Conservation (phyloP, 1,140 invertebrate species). For the Drosophila guanche region DNA sequence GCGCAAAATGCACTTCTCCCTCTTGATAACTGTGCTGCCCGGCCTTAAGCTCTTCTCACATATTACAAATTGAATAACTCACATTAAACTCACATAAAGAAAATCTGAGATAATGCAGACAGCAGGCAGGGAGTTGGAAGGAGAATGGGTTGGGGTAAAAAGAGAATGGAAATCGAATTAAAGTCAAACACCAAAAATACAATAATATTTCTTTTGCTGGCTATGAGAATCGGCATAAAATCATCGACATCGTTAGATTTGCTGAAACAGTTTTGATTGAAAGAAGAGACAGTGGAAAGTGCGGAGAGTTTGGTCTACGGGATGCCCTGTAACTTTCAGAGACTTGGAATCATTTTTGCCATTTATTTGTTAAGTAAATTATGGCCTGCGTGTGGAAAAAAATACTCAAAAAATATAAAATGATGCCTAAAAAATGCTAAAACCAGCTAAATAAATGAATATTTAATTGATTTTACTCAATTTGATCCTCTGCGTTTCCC, state of each 20-base stretch:
- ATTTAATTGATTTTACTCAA: too few species aligned
- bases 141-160: background rate
- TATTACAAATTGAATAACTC: too few species aligned
- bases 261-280: conserved; percentile 17
- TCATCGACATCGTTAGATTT: conserved; percentile 42
- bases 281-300: background rate
- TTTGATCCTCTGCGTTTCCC: too few species aligned
- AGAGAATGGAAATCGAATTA: conserved; percentile 61
- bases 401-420: too few species aligned
- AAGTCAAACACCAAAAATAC: conserved; percentile 43
- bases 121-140: conserved; percentile 16
- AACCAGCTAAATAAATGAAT: too few species aligned
- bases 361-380: too few species aligned
- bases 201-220: background rate
- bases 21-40: too few species aligned
- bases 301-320: too few species aligned
- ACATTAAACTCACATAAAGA: conserved; percentile 2
- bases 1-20: too few species aligned
- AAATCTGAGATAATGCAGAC: conserved; percentile 27
- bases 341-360: too few species aligned
- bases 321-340: too few species aligned
- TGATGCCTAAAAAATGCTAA: background rate
- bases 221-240: conserved; percentile 47
- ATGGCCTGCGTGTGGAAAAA: background rate
- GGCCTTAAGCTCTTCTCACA: too few species aligned